Conservation (phyloP, 2,888 invertebrate genomes). For the Dynastes hyllus region DNA sequence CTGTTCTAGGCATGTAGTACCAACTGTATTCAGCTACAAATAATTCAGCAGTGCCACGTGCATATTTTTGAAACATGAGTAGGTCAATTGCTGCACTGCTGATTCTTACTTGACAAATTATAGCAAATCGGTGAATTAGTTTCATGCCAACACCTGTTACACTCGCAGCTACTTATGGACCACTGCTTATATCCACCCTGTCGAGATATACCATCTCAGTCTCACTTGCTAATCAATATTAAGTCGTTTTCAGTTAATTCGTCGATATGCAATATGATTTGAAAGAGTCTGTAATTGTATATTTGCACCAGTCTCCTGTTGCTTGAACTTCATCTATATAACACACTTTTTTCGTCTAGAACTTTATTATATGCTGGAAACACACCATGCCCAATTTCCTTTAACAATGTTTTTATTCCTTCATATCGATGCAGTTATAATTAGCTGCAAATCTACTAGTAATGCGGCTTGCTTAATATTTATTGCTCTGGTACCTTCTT, state of each 20-base stretch:
- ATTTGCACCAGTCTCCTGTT: slow-evolving; percentile 4
- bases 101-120: no score
- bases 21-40: no score
- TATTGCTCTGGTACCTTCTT: background rate
- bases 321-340: background rate
- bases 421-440: slow-evolving; percentile 5
- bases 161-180: no score
- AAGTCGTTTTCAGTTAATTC: background rate
- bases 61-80: no score
- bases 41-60: no score
- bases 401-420: slow-evolving; percentile 5
- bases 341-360: background rate
- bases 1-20: no score
- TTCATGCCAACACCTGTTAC: no score
- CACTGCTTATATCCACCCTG: no score
- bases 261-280: background rate
- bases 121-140: no score
- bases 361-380: background rate
- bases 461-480: background rate
- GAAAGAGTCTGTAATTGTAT: slow-evolving; percentile 4
- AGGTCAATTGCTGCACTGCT: no score
- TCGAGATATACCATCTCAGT: background rate
- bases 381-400: background rate
- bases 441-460: background rate
- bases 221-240: background rate